Evolutionary conservation across 1,140 invertebrate species (phyloP), one percentile per base, ranked within the genome.

Genomic region (Pseudomyrmex gracilis): DNA sequence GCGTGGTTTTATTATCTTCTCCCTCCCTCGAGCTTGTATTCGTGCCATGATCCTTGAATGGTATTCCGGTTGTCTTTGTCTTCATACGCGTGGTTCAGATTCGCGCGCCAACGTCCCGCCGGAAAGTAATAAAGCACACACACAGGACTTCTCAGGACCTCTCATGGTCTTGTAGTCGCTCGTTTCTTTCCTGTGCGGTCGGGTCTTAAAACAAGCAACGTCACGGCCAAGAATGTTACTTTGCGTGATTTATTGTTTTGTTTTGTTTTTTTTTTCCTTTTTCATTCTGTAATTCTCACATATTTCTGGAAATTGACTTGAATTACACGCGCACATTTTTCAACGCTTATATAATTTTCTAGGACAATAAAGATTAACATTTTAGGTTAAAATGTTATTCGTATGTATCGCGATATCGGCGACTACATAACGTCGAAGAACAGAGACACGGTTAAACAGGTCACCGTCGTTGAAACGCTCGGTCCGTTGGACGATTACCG

Each of bases 1-100:
- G 43, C 13, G 49, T 68, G 24, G 34, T n/a, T 58, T 78, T 68
- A 78, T 78, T 78, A 66, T 7, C 73, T 5, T n/a, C 22, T 57
- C 15, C 12, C 53, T 60, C 57, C 20, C 24, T n/a, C 20, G 12
- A 67, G 45, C n/a, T 24, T 20, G 76, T 70, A 58, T 53, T 24
- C 60, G 64, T 47, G n/a, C 20, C 53, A 60, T 80, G 58, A 71
- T 58, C 66, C 76, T 47, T 34, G 76, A 24, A 80, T 47, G 76
- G 43, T 78, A 78, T 57, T 70, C 64, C 51, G 64, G 64, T 70
- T 67, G 76, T 80, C 76, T 71, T 80, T 80, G 76, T 80, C 76
- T 70, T 71, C 66, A 57, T 68, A 68, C 24, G 22, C 66, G 20
- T 17, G 66, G 58, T 24, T 70, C 20, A 15, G 51, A 70, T 78